A percentile compares a stretch with the other conserved stretches of the same genome.
phyloP scores from a whole-genome alignment of 2,797 vertebrate genomes.

The Bradypodion pumilum region DNA sequence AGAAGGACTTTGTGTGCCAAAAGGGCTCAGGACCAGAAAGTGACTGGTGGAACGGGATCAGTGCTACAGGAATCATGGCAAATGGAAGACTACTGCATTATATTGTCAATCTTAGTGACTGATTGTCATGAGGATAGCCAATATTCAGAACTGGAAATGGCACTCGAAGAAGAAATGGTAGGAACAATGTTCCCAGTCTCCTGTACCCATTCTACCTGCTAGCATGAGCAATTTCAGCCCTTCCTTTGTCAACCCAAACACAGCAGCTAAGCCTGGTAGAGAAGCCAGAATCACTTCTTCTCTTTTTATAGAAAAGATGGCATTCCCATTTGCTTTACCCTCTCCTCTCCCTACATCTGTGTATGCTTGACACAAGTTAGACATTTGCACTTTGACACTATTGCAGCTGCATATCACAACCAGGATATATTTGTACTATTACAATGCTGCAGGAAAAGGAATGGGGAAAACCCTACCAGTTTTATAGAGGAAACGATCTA shows the following conservation, averaged over 20 bases:
- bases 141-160: too few species aligned
- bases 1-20: too few species aligned
- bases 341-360: not conserved
- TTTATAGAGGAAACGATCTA: not conserved
- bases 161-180: too few species aligned
- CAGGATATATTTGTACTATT: slow-evolving; percentile 47
- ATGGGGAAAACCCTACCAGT: slow-evolving; percentile 17
- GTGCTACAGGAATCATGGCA: too few species aligned
- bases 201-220: not conserved
- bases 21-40: too few species aligned
- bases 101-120: too few species aligned
- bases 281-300: slow-evolving; percentile 17
- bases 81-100: too few species aligned
- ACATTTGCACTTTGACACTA: slow-evolving; percentile 26
- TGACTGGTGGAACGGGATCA: too few species aligned
- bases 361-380: not conserved
- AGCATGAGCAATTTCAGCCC: fast-evolving
- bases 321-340: slow-evolving; percentile 1
- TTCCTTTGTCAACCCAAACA: not conserved
- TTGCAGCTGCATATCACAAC: slow-evolving; percentile 34
- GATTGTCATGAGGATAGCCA: too few species aligned
- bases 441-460: slow-evolving; percentile 29
- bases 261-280: not conserved
- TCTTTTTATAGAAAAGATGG: not conserved
- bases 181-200: too few species aligned